These are phyloP conservation scores for Drosophila virilis DNA, from an alignment of 1,140 invertebrate genomes.

Conservation along the genomic window DNA sequence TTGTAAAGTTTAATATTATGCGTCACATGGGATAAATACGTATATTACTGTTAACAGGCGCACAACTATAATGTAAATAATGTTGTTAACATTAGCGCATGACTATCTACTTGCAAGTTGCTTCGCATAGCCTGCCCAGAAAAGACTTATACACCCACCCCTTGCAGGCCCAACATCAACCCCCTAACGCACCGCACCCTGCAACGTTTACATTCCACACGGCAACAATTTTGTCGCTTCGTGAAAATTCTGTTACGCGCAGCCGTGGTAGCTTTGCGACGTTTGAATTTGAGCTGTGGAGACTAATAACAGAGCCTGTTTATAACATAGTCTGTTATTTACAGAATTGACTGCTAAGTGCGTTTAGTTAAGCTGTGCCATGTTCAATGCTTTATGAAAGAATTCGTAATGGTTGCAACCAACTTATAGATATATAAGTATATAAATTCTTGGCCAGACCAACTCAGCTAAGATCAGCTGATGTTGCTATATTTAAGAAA, in stretches of 20 bases:
- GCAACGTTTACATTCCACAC: slow-evolving; percentile 47
- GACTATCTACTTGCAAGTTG: slow-evolving; percentile 27
- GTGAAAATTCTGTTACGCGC: slow-evolving; percentile 1
- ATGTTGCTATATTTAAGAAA: too few relatives aligned
- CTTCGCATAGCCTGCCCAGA: not conserved
- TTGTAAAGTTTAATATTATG: not conserved
- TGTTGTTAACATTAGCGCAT: slow-evolving; percentile 27
- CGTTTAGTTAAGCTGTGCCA: not conserved
- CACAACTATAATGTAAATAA: slow-evolving; percentile 24
- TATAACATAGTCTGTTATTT: slow-evolving; percentile 10
- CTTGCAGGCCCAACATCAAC: not conserved
- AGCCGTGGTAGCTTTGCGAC: slow-evolving; percentile 46
- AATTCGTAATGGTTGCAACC: too few relatives aligned
- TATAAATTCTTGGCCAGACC: too few relatives aligned
- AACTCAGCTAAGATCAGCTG: too few relatives aligned
- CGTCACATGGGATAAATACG: too few relatives aligned
- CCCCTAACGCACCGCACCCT: not conserved
- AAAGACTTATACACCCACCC: slow-evolving; percentile 27
- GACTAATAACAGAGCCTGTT: slow-evolving; percentile 34
- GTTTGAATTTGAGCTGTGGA: slow-evolving; percentile 51
- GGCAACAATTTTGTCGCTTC: slow-evolving; percentile 66
- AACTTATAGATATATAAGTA: too few relatives aligned
- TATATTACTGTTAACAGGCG: not conserved
- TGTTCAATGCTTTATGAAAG: too few relatives aligned
- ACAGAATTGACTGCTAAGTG: not conserved